phyloP scores from a whole-genome alignment of 2,797 vertebrate genomes.

The Onychomys torridus region DNA sequence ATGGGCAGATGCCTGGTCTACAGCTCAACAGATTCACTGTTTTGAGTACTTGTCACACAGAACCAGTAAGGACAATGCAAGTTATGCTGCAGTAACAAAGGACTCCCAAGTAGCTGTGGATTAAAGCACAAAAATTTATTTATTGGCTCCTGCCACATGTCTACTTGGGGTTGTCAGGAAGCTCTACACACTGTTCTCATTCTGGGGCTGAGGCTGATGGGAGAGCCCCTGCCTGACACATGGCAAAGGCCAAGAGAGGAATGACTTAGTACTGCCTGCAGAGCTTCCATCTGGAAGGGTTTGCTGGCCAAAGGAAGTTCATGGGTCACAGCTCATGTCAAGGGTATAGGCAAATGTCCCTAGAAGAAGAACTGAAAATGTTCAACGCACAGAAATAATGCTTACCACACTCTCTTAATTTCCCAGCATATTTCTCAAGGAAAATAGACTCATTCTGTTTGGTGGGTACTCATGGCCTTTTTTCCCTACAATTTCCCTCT shows the following conservation, averaged over 20 bases:
- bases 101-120: background rate
- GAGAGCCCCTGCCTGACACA: background rate
- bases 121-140: background rate
- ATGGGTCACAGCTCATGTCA: background rate
- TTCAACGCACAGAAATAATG: background rate
- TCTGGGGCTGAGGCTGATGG: background rate
- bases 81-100: background rate
- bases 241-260: background rate
- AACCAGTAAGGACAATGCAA: background rate
- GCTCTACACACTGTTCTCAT: background rate
- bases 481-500: background rate
- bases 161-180: background rate
- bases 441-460: background rate
- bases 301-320: background rate
- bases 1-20: background rate
- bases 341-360: background rate
- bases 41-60: background rate
- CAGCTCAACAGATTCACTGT: background rate
- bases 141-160: background rate
- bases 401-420: background rate
- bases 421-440: background rate
- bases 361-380: background rate
- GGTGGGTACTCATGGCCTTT: background rate
- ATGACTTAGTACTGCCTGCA: background rate
- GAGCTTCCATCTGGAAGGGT: background rate